Percentiles rank a stretch among this genome's conserved stretches.
These are phyloP conservation scores for Melieria crassipennis DNA, from an alignment of 2,888 invertebrate genomes.

Conservation along the genomic window DNA sequence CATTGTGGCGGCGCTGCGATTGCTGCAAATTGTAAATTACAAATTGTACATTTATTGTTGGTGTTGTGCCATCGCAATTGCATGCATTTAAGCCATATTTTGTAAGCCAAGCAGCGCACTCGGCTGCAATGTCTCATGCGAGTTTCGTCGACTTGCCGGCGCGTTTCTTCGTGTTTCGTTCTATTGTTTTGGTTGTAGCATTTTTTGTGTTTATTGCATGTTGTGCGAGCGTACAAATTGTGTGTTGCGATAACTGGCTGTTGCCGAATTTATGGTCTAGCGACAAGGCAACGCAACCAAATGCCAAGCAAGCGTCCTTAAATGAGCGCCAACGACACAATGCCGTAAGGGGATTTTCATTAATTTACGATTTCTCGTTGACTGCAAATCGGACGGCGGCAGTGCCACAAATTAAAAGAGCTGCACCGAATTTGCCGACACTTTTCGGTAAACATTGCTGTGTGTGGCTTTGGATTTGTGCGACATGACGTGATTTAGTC, in stretches of 20 bases:
- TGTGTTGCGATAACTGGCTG: slow-evolving; percentile 25
- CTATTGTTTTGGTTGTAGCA: neutral
- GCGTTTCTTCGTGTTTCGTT: slow-evolving; percentile 16
- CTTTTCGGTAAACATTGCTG: slow-evolving; percentile 1
- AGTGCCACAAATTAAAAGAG: slow-evolving; percentile 20
- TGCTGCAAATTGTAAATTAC: slow-evolving; percentile 20
- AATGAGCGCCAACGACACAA: slow-evolving; percentile 3
- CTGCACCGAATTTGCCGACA: neutral
- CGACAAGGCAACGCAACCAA: slow-evolving; percentile 16
- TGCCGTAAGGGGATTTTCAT: neutral
- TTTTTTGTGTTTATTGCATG: slow-evolving; percentile 27
- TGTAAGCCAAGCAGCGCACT: neutral
- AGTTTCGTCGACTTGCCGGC: slow-evolving; percentile 14
- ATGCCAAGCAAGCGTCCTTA: slow-evolving; percentile 10
- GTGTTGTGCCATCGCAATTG: slow-evolving; percentile 31
- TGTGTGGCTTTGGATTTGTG: neutral
- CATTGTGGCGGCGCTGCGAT: neutral
- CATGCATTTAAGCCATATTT: slow-evolving; percentile 44
- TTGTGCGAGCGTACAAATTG: slow-evolving; percentile 21
- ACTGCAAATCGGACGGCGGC: slow-evolving; percentile 9
- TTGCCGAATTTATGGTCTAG: slow-evolving; percentile 17
- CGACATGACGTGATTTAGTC: neutral
- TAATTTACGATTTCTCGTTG: slow-evolving; percentile 24
- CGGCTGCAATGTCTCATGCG: neutral
- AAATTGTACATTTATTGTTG: slow-evolving; percentile 26